Conservation (phyloP, 1,140 invertebrate genomes). For the Nixonia krombeini region DNA sequence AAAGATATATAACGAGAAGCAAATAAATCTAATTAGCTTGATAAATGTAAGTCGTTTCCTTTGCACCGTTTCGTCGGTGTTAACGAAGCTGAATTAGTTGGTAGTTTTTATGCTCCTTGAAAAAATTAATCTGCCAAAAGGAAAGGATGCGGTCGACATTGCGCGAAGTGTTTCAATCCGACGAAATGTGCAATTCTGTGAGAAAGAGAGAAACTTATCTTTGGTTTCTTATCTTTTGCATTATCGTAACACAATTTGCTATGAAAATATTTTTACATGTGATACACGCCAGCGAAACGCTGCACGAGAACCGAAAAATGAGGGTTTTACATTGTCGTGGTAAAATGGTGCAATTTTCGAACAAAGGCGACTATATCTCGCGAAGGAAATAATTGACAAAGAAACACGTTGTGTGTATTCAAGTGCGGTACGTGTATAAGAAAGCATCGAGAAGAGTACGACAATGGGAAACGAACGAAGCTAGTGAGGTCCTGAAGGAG, state of each 20-base stretch:
- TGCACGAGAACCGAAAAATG: neutral
- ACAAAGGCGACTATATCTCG: neutral
- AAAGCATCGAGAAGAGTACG: neutral
- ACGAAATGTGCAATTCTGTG: too few species aligned
- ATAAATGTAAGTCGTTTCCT: neutral
- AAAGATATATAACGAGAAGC: neutral
- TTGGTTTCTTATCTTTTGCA: too few species aligned
- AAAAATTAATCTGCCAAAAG: too few species aligned
- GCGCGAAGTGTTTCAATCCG: too few species aligned
- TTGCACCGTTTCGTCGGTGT: neutral
- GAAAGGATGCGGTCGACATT: too few species aligned
- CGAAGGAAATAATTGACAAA: conserved; percentile 4
- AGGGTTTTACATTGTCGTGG: neutral
- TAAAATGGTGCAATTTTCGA: conserved; percentile 10
- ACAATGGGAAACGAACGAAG: neutral
- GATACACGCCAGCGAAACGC: neutral
- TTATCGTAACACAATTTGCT: too few species aligned
- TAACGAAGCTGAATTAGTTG: neutral
- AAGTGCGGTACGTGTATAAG: neutral
- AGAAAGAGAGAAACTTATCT: too few species aligned
- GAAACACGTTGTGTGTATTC: neutral
- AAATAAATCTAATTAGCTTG: neutral
- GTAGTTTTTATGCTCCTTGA: neutral
- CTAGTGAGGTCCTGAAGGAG: neutral
- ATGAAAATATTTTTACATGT: too few species aligned